A percentile compares a stretch with the other conserved stretches of the same genome.
Conservation (phyloP, 2,113 vertebrate species). For the Calidris pygmaea region DNA sequence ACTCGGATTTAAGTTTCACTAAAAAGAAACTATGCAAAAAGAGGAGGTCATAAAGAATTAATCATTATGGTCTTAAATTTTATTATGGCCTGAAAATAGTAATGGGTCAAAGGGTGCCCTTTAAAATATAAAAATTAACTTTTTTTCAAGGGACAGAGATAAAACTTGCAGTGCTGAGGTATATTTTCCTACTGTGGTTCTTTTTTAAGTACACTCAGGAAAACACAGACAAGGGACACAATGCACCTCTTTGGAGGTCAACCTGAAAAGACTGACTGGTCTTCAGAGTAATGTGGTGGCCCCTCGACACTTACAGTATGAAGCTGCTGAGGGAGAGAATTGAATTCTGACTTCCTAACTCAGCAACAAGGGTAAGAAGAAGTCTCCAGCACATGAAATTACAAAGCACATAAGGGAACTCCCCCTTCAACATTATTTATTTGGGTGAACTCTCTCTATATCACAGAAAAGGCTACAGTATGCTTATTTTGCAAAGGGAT, state of each 20-base stretch:
- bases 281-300: constrained; percentile 53
- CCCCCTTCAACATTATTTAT: constrained; percentile 74
- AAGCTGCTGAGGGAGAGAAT: constrained; percentile 37
- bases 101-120: neutral
- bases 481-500: constrained; percentile 74
- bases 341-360: constrained; percentile 25
- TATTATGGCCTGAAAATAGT: constrained; percentile 33
- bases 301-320: constrained; percentile 12
- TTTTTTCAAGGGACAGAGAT: neutral
- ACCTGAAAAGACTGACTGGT: constrained; percentile 39
- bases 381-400: constrained; percentile 40
- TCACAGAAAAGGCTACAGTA: constrained; percentile 44
- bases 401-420: constrained; percentile 23
- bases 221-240: neutral
- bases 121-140: neutral
- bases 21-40: constrained; percentile 2
- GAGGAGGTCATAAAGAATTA: constrained; percentile 7
- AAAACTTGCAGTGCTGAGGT: neutral
- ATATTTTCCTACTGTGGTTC: neutral
- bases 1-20: neutral
- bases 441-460: constrained; percentile 58
- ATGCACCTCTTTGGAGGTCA: constrained; percentile 43
- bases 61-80: constrained; percentile 3
- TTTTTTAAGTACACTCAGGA: neutral
- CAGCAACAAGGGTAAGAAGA: constrained; percentile 41